phyloP scores from a whole-genome alignment of 1,140 invertebrate genomes.

The Camponotus floridanus region DNA sequence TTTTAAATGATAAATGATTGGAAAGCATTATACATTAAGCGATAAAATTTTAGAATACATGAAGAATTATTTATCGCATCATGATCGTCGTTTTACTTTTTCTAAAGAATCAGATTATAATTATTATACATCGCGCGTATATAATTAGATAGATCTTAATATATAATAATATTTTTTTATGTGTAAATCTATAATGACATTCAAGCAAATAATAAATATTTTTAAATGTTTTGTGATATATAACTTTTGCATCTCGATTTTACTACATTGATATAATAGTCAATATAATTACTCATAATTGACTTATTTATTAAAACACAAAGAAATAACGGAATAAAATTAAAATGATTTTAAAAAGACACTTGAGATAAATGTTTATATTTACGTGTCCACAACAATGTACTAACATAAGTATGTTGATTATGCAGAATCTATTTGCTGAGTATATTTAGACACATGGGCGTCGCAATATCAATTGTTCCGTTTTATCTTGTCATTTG shows the following conservation, averaged over 20 bases:
- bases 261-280: background rate
- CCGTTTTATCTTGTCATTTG: background rate
- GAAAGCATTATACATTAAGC: background rate
- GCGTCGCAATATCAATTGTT: background rate
- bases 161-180: background rate
- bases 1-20: constrained; percentile 14
- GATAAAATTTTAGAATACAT: background rate
- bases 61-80: background rate
- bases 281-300: background rate
- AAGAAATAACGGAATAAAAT: background rate
- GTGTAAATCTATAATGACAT: background rate
- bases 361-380: background rate
- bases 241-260: background rate
- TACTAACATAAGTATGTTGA: constrained; percentile 30
- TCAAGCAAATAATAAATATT: background rate
- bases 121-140: no score
- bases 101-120: background rate
- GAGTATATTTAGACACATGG: constrained; percentile 40
- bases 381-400: background rate
- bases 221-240: background rate
- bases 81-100: background rate
- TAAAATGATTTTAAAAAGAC: background rate
- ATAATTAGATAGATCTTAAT: background rate
- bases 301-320: background rate
- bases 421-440: constrained; percentile 45